phyloP scores from a whole-genome alignment of 2,113 vertebrate species.

The Cephalopterus ornatus region DNA sequence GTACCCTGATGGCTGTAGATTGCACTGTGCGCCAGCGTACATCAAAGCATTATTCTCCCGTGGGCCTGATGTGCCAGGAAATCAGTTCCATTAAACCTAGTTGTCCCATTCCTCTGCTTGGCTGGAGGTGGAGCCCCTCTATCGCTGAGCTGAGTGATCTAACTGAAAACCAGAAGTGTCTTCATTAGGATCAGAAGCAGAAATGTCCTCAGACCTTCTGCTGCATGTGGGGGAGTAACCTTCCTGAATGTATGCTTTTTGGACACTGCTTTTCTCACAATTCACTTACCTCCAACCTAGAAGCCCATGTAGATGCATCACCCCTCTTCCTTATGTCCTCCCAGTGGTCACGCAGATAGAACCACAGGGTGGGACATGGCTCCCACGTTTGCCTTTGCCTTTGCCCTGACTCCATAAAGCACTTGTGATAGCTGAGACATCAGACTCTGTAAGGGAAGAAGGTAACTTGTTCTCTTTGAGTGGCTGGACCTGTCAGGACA shows the following conservation, averaged over 20 bases:
- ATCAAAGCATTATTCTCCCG: background rate
- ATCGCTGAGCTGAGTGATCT: background rate
- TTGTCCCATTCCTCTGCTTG: background rate
- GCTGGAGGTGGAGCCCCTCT: background rate
- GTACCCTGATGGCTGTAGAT: background rate
- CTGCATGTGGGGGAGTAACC: background rate
- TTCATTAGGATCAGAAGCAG: background rate
- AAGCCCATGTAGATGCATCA: background rate
- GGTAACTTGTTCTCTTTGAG: background rate
- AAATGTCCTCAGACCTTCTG: background rate
- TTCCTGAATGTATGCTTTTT: background rate
- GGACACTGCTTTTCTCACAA: background rate
- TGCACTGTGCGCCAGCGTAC: background rate
- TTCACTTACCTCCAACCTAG: background rate
- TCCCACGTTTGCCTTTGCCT: fast-evolving
- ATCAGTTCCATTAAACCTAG: background rate
- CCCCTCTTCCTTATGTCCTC: background rate
- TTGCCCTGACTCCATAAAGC: background rate
- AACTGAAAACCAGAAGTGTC: background rate
- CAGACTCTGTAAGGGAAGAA: background rate
- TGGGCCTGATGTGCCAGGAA: background rate
- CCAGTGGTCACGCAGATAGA: background rate
- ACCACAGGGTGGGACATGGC: fast-evolving
- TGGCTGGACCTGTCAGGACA: background rate
- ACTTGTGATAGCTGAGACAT: background rate